Base-by-base conservation (phyloP, 2,888 invertebrate species). In the Pachliopta kotzebuea region DNA sequence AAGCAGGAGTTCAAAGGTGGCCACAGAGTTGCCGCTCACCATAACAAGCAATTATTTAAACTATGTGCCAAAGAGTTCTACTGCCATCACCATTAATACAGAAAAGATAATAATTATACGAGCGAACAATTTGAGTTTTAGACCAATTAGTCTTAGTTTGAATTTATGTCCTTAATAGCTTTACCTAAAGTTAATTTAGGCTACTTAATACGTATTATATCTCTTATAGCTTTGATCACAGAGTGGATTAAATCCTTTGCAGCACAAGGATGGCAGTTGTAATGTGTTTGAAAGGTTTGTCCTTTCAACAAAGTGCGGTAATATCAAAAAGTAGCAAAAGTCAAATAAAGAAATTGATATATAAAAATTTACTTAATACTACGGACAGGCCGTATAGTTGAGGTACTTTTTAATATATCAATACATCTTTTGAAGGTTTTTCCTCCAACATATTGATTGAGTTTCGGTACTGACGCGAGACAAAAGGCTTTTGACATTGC, bases 1-100 rank as follows among this genome's bases (percentile, higher is more conserved):
- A 50, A 54, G 18, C 52, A 49, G 2, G 61, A 70, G 76, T 78
- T 77, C 79, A 80, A 69, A 78, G 76, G 75, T 76, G 76, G 74
- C 74, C 71, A 70, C 62, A 53, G 61, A 62, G 60, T 68, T 63
- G 58, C 67, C 68, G 73, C 72, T 71, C 70, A 70, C 66, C 68
- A 68, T 65, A 58, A 66, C 60, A 69, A 72, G 70, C 68, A 71
- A 74, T 74, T 70, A 76, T 74, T 75, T 74, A 67, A 69, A 66
- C 68, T 69, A 52, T 64, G 67, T 66, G 68, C 67, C 66, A 65
- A 61, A 58, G 61, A 57, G 49, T 61, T 37, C 54, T n/a, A 50
- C 26, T 20, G 45, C 50, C 52, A 62, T 67, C 11, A 31, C 50
- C 45, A 52, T 57, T 61, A 61, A 37, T 62, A 37, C 29, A 17